These are phyloP conservation scores for Stratiolaelaps scimitus DNA, from an alignment of 1,140 invertebrate genomes.

Conservation along the genomic window DNA sequence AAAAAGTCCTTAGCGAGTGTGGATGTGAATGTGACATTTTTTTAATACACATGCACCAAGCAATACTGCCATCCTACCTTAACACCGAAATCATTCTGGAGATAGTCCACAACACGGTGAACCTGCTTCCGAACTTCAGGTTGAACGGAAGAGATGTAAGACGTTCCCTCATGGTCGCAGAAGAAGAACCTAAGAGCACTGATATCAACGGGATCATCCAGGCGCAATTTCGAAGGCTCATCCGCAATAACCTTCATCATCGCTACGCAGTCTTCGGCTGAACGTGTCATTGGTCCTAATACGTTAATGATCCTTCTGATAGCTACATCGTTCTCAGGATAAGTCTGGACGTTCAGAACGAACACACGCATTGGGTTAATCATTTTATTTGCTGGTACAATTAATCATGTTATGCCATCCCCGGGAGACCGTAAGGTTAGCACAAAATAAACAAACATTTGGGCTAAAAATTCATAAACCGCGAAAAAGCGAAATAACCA, in stretches of 20 bases:
- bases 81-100: not conserved
- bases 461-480: too few species aligned
- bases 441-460: too few species aligned
- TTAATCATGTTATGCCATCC: too few species aligned
- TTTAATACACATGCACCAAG: too few species aligned
- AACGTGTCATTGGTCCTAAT: not conserved
- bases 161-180: not conserved
- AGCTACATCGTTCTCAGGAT: constrained; percentile 62
- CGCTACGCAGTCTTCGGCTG: not conserved
- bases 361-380: too few species aligned
- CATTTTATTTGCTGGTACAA: too few species aligned
- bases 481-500: too few species aligned
- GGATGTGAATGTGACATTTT: too few species aligned
- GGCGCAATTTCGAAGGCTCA: not conserved
- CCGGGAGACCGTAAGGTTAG: too few species aligned
- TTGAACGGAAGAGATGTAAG: not conserved
- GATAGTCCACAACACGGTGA: not conserved
- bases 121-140: not conserved
- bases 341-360: too few species aligned
- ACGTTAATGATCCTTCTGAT: not conserved
- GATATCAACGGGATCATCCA: not conserved
- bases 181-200: not conserved
- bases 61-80: too few species aligned
- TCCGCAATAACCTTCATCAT: constrained; percentile 13
- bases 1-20: too few species aligned